Percentiles rank a stretch among this genome's conserved stretches.
Evolutionary conservation across 1,140 invertebrate genomes (phyloP).

Genomic region (Cydia splendana): DNA sequence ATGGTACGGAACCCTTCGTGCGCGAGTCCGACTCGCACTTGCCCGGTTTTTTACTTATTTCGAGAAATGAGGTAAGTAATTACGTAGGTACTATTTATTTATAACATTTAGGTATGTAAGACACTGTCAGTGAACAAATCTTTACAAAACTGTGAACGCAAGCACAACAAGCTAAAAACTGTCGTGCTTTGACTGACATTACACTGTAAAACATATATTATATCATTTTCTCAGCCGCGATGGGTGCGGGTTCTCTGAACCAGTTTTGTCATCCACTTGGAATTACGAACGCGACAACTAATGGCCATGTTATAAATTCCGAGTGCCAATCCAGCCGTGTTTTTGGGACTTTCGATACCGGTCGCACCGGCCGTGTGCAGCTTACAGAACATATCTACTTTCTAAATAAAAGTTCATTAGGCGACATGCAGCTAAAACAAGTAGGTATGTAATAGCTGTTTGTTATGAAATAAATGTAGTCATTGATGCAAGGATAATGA

Average conservation of each 20-base stretch:
- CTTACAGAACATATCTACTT: not conserved
- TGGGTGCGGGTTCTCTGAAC: not conserved
- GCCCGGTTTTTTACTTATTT: too few species aligned
- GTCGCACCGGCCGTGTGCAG: not conserved
- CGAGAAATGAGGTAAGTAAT: too few species aligned
- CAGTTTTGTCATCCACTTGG: not conserved
- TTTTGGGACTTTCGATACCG: slow-evolving; percentile 28
- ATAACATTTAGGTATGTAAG: too few species aligned
- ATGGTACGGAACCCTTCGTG: too few species aligned
- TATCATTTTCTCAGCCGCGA: not conserved
- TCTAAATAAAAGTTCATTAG: slow-evolving; percentile 27
- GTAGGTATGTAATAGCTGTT: not conserved
- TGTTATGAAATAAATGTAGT: not conserved
- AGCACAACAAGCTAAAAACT: too few species aligned
- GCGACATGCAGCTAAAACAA: not conserved
- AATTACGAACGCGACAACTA: slow-evolving; percentile 1
- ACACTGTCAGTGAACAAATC: too few species aligned
- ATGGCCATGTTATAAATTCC: slow-evolving; percentile 29
- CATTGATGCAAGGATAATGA: too few species aligned
- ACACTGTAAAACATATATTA: too few species aligned
- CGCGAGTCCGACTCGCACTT: too few species aligned
- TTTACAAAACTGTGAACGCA: too few species aligned
- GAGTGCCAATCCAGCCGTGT: slow-evolving; percentile 4
- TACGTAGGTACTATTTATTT: too few species aligned
- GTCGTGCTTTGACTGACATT: too few species aligned